Percentiles rank a stretch among this genome's conserved stretches.
Evolutionary conservation across 2,113 vertebrate genomes (phyloP).

Genomic region (Gavia stellata): DNA sequence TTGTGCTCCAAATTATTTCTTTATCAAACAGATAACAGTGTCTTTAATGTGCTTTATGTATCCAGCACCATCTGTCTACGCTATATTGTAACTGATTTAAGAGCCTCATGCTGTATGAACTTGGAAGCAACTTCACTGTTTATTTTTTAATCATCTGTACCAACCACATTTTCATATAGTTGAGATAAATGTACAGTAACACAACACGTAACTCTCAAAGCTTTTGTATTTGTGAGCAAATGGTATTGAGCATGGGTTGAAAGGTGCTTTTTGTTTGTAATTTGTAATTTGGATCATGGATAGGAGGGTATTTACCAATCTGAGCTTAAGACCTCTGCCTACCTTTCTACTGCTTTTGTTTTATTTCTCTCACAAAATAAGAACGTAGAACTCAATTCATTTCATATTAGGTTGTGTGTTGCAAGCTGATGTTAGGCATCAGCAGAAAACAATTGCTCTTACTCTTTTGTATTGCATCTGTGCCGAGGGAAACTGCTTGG

Average conservation of each 20-base stretch:
- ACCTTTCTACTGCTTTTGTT: background rate
- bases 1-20: constrained; percentile 40
- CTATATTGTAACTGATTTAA: background rate
- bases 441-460: background rate
- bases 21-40: constrained; percentile 13
- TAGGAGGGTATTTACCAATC: background rate
- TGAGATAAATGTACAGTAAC: background rate
- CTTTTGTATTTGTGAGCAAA: background rate
- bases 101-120: background rate
- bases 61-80: background rate
- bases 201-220: background rate
- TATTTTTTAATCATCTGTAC: background rate
- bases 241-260: background rate
- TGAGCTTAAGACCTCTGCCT: background rate
- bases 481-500: background rate
- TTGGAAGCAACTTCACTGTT: background rate
- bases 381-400: background rate
- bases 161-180: background rate
- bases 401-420: background rate
- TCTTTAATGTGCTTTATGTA: constrained; percentile 2
- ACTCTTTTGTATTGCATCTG: background rate
- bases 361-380: background rate
- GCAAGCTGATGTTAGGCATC: background rate
- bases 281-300: background rate
- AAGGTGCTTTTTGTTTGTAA: background rate